Evolutionary conservation across 2,113 vertebrate species (phyloP).

Genomic region (Catharus bicknelli): DNA sequence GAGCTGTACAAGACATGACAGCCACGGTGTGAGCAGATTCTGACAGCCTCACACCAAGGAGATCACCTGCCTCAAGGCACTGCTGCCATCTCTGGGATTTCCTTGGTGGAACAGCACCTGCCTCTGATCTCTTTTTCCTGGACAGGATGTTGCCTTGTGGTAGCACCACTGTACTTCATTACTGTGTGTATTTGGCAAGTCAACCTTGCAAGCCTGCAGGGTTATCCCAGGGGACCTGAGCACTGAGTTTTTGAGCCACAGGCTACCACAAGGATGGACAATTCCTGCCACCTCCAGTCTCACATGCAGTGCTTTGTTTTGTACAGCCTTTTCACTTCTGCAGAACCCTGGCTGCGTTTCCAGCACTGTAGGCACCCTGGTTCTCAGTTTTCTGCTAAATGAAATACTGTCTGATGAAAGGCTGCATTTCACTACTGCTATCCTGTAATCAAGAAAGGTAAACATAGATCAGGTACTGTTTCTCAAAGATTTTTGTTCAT

Average conservation of each 20-base stretch:
- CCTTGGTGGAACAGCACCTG: background rate
- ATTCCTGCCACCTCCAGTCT: background rate
- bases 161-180: background rate
- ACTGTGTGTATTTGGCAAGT: background rate
- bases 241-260: background rate
- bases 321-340: background rate
- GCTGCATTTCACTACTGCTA: background rate
- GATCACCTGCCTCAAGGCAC: background rate
- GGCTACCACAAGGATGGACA: background rate
- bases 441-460: slow-evolving; percentile 15
- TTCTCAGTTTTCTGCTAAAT: background rate
- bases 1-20: rapidly evolving
- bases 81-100: background rate
- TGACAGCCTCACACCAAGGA: background rate
- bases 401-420: background rate
- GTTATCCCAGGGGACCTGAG: background rate
- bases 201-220: background rate
- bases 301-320: background rate
- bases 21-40: background rate
- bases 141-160: background rate
- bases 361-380: background rate
- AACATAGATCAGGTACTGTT: slow-evolving; percentile 12
- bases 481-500: slow-evolving; percentile 8
- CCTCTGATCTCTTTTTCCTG: background rate
- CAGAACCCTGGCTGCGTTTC: background rate